Evolutionary conservation across 2,888 invertebrate species (phyloP).

Genomic region (Erynnis tages): DNA sequence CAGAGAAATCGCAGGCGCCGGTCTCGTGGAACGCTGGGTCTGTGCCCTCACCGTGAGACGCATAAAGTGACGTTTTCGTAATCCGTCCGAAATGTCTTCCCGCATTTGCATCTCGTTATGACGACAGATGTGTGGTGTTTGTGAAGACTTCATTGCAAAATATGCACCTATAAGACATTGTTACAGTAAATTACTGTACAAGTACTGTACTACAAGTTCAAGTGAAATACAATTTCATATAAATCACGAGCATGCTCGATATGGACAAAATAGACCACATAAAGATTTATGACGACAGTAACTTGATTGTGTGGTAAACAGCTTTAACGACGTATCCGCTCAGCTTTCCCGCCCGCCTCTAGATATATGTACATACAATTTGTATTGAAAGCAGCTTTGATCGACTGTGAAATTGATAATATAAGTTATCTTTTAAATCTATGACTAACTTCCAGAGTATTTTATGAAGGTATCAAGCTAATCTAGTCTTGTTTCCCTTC

Average conservation of each 20-base stretch:
- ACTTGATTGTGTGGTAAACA: constrained; percentile 5
- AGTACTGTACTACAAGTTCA: no score
- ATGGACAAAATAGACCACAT: background rate
- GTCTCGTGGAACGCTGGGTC: constrained; percentile 6
- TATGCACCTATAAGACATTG: no score
- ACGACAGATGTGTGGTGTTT: background rate
- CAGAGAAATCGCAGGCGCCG: constrained; percentile 11
- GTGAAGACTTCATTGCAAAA: no score
- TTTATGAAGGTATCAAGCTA: no score
- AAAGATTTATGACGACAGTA: background rate
- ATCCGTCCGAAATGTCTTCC: background rate
- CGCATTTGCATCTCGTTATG: constrained; percentile 11
- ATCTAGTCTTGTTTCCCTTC: no score
- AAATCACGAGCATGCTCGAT: no score
- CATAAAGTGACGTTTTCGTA: constrained; percentile 1
- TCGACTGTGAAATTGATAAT: constrained; percentile 29
- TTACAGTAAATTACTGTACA: no score
- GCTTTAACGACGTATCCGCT: constrained; percentile 22
- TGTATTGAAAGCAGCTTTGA: constrained; percentile 37
- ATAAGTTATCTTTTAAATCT: background rate
- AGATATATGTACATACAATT: constrained; percentile 32
- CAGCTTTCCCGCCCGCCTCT: constrained; percentile 26
- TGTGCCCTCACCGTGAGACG: background rate
- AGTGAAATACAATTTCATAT: no score
- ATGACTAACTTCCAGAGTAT: background rate